These are phyloP conservation scores for Orthonyx spaldingii DNA, from an alignment of 2,113 vertebrate species.

Conservation along the genomic window DNA sequence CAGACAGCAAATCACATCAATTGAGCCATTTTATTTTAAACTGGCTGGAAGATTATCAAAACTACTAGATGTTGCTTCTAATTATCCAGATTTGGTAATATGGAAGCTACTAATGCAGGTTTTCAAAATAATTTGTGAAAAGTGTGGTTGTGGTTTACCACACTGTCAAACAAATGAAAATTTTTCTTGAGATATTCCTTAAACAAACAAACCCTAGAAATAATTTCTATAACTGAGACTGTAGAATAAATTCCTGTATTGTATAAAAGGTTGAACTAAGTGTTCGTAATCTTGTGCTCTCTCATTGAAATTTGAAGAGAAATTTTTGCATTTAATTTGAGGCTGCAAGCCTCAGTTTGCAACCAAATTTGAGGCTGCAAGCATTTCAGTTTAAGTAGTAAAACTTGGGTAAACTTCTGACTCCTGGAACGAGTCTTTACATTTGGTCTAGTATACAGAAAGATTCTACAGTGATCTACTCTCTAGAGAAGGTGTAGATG, in stretches of 20 bases:
- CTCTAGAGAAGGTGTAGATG: not conserved
- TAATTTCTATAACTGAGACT: not conserved
- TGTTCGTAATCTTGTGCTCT: not conserved
- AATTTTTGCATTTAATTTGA: not conserved
- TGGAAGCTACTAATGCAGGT: not conserved
- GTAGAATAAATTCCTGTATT: not conserved
- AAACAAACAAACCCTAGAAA: not conserved
- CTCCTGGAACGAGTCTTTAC: not conserved
- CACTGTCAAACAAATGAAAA: not conserved
- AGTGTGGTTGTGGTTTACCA: not conserved
- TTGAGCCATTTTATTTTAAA: not conserved
- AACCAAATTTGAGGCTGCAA: not conserved
- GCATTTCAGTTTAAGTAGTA: not conserved
- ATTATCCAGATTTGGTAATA: not conserved
- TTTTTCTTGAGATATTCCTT: not conserved
- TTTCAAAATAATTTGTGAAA: conserved; percentile 8
- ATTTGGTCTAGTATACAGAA: not conserved
- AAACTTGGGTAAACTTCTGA: not conserved
- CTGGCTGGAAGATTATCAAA: not conserved
- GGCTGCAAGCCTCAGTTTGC: not conserved
- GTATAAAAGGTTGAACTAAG: not conserved
- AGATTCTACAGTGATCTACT: not conserved
- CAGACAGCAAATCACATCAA: not conserved
- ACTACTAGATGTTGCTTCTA: not conserved
- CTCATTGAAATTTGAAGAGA: not conserved